Evolutionary conservation across 2,113 vertebrate genomes (phyloP), one percentile per base, ranked within the genome.

Genomic region (Coracopsis vasa): DNA sequence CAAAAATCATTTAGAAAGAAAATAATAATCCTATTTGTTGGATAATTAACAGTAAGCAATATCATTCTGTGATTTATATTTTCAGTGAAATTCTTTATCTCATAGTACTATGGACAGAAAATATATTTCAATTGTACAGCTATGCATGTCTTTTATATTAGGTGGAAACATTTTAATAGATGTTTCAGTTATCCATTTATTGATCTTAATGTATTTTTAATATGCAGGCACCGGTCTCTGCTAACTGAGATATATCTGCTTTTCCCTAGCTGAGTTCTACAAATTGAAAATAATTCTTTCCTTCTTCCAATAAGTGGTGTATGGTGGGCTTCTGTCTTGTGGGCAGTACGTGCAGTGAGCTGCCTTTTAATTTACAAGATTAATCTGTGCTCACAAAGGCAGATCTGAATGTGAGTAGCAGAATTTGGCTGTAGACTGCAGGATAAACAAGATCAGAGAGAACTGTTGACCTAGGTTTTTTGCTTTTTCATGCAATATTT

Each of bases 161-260:
- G 67, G 72, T 90, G 50, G 73, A 93, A 87, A 94, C 69, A 31
- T 88, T 90, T 94, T 86, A 97, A 96, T 94, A 92, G 75, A 80
- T 70, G 62, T 90, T 94, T 95, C 92, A 92, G 92, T 96, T 96
- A 95, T 96, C 93, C 93, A 79, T 93, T 96, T 94, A 97, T 96
- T 95, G 95, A 97, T 96, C 95, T 92, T 89, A 95, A 96, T 95
- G 92, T 91, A 95, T 95, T 96, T 95, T 93, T 92, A 97, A 96
- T 95, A 97, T 69, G 77, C 45, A 85, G 80, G 45, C 86, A 93
- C 50, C 0, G 0, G 44, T 92, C 61, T 91, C 73, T 83, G 71
- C 80, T 96, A 94, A 86, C 88, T 94, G 85, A 96, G 69, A 85
- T 94, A 77, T 93, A 90, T 85, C 92, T 93, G 65, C 69, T 94